Conservation (phyloP, 2,797 vertebrate species). For the Melanotaenia nigrans region DNA sequence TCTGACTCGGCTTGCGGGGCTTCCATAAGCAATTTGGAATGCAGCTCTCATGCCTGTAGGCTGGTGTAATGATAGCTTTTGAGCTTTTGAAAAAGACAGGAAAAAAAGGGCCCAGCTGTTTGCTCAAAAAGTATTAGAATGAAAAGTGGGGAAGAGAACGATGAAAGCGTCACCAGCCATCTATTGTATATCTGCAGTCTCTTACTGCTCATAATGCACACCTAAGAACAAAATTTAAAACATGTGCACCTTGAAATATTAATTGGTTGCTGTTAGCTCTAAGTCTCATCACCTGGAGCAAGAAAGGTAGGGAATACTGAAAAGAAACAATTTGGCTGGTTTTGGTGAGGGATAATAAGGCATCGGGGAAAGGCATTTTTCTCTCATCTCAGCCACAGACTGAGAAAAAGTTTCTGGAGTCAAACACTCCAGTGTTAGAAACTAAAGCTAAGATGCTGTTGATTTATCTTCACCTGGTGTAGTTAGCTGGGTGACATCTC, state of each 20-base stretch:
- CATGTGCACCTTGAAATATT: conserved; percentile 78
- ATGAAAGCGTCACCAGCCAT: conserved; percentile 58
- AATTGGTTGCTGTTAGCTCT: conserved; percentile 74
- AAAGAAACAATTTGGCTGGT: conserved; percentile 41
- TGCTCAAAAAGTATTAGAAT: conserved; percentile 67
- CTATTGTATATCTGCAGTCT: conserved; percentile 66
- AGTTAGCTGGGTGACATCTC: conserved; percentile 60
- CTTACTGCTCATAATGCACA: conserved; percentile 51
- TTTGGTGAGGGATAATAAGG: conserved; percentile 64
- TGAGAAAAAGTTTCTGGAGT: conserved; percentile 50
- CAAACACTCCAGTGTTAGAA: conserved; percentile 42
- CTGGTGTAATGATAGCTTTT: conserved; percentile 70
- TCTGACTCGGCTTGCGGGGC: conserved; percentile 61
- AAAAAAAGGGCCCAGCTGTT: conserved; percentile 69
- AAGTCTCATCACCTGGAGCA: conserved; percentile 71
- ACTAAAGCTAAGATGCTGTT: conserved; percentile 55
- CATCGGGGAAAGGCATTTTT: conserved; percentile 48
- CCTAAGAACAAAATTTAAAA: conserved; percentile 69
- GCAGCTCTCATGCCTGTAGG: conserved; percentile 65
- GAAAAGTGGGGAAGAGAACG: conserved; percentile 53
- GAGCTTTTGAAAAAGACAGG: conserved; percentile 43
- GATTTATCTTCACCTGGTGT: conserved; percentile 68
- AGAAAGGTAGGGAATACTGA: conserved; percentile 55
- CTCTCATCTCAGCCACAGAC: conserved; percentile 26
- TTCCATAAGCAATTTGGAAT: conserved; percentile 67